A percentile compares a stretch with the other conserved stretches of the same genome.
Evolutionary conservation across 2,888 invertebrate species (phyloP).

Genomic region (Campaea margaritaria): DNA sequence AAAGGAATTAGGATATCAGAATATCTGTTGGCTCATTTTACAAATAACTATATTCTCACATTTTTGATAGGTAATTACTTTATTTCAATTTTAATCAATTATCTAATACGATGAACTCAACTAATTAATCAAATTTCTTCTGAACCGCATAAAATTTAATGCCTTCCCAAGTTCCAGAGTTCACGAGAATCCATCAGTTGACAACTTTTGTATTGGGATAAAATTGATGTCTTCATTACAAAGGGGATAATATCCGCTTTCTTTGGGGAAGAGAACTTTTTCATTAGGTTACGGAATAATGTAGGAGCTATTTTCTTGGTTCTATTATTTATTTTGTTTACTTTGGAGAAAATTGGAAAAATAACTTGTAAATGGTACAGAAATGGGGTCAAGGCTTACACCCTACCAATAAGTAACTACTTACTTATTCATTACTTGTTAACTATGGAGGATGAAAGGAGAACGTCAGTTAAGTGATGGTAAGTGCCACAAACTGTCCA

Average conservation of each 20-base stretch:
- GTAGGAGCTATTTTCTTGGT: conserved; percentile 7
- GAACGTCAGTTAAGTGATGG: too few relatives aligned
- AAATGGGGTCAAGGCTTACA: neutral
- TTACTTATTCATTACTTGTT: too few relatives aligned
- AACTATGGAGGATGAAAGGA: too few relatives aligned
- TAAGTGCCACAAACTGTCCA: too few relatives aligned
- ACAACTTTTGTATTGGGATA: conserved; percentile 30
- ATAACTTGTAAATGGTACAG: neutral
- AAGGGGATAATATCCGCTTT: conserved; percentile 39
- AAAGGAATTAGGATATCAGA: too few relatives aligned
- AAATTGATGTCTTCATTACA: conserved; percentile 42
- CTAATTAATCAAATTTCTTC: conserved; percentile 14
- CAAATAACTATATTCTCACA: too few relatives aligned
- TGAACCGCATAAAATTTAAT: conserved; percentile 21
- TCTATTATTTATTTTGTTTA: conserved; percentile 28
- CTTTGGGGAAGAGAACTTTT: conserved; percentile 28
- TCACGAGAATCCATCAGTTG: conserved; percentile 29
- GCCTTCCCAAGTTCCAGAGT: conserved; percentile 12
- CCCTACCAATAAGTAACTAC: too few relatives aligned
- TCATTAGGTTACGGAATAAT: conserved; percentile 29
- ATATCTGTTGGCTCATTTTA: too few relatives aligned
- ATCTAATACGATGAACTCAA: neutral
- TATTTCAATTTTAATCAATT: too few relatives aligned
- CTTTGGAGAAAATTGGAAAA: conserved; percentile 10
- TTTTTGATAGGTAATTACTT: too few relatives aligned